phyloP scores from a whole-genome alignment of 2,797 vertebrate species.

The Ceyx erithaca region DNA sequence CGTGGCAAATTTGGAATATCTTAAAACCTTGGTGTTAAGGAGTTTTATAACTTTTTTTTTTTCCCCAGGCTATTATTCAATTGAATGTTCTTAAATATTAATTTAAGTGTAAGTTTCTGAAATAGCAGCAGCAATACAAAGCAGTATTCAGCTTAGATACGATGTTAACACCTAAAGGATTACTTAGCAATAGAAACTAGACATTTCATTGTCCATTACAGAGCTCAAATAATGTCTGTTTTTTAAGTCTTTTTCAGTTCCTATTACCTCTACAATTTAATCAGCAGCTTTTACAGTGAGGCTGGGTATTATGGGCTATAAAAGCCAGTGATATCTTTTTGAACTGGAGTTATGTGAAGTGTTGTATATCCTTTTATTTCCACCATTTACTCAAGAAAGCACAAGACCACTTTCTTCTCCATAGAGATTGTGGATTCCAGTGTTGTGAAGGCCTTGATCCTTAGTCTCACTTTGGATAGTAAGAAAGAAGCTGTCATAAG shows the following conservation, averaged over 20 bases:
- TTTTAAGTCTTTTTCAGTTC: not conserved
- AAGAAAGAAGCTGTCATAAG: not conserved
- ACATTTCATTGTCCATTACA: not conserved
- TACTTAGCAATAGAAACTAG: not conserved
- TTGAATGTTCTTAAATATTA: not conserved
- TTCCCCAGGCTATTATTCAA: not conserved
- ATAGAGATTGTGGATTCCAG: not conserved
- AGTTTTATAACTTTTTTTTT: not conserved
- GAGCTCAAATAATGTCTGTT: not conserved
- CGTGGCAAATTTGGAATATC: not conserved
- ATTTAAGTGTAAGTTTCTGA: not conserved
- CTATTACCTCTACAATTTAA: not conserved
- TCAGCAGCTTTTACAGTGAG: not conserved
- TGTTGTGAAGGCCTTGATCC: not conserved
- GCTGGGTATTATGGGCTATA: not conserved
- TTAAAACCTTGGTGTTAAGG: not conserved
- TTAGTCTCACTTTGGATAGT: not conserved
- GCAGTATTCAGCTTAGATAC: not conserved
- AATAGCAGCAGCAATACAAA: not conserved
- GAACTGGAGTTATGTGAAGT: not conserved
- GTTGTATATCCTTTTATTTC: not conserved
- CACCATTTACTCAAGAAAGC: not conserved
- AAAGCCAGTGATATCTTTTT: not conserved
- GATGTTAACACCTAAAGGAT: not conserved
- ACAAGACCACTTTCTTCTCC: not conserved